Evolutionary conservation across 2,888 invertebrate species (phyloP), one percentile per base, ranked within the genome.

Genomic region (Xestia rhomboidea): DNA sequence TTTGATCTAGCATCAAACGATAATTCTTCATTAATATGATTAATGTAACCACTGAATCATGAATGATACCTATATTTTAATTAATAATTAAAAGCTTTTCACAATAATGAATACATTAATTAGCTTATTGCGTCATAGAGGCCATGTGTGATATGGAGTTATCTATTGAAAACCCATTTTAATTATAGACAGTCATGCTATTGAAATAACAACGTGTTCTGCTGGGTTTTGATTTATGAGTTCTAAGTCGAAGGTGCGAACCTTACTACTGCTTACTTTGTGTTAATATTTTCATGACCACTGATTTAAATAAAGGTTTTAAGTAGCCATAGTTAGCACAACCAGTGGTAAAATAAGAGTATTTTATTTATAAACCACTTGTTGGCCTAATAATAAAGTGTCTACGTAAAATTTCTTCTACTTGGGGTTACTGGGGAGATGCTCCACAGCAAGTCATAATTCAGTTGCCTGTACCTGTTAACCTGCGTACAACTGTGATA

Each of bases 11-110:
- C 18, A 60, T 66, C 34, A 27, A 67, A 77, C 46, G 38, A 82
- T 54, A 67, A 69, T 67, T 82, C 41, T 68, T 79, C 54, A 81
- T 79, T 81, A 81, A 77, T 83, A 67, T 73, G 41, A 70, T 77
- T 27, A 83, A 41, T 70, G 69, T 18, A 62, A 62, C 30, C 51
- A 62, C 62, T 67, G 57, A 63, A 77, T 44, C 34, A 62, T 46
- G 69, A 51, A 70, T 44, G 83, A 49, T 54, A 60, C 21, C 51
- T 62, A 64, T 34, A 51, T 44, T 57, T 64, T 64, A 68, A 74
- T 73, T 76, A 75, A 79, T 83, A 72, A 79, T 86, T 69, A 74
- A 79, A 64, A 80, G 69, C 78, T 76, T 73, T 83, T 77, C 77
- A 80, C 75, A 71, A 68, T 80, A 79, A 78, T 83, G 71, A 64